A percentile compares a stretch with the other conserved stretches of the same genome.
Evolutionary conservation across 2,113 vertebrate species (phyloP).

Genomic region (Psophia crepitans): DNA sequence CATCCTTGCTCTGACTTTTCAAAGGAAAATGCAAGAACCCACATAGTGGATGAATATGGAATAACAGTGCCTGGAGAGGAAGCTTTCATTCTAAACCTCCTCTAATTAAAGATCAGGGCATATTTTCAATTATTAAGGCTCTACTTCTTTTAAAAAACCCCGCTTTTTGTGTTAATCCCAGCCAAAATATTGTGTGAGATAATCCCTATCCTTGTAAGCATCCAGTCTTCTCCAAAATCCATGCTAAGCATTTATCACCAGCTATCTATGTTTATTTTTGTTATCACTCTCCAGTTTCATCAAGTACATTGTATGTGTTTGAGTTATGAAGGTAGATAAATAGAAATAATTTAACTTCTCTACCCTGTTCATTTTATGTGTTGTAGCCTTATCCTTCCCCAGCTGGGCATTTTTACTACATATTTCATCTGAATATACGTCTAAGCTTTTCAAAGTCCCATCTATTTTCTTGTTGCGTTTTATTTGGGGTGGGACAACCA

Average conservation of each 20-base stretch:
- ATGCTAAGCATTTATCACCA: neutral
- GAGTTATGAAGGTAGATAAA: neutral
- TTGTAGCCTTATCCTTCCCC: neutral
- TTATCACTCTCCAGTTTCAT: neutral
- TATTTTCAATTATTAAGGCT: neutral
- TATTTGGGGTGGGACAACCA: neutral
- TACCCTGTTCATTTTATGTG: neutral
- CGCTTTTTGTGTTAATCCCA: neutral
- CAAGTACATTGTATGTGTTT: neutral
- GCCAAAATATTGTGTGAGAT: neutral
- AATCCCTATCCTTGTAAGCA: neutral
- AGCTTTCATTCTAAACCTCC: neutral
- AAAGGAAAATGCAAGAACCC: constrained; percentile 58
- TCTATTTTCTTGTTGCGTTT: neutral
- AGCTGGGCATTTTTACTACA: neutral
- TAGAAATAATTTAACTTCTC: neutral
- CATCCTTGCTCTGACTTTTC: neutral
- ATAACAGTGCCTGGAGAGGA: neutral
- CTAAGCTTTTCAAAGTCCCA: neutral
- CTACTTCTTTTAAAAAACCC: neutral
- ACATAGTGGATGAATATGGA: constrained; percentile 36
- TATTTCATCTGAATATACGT: neutral
- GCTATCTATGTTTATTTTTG: neutral
- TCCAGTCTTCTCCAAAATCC: neutral
- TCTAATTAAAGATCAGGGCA: neutral